A percentile compares a stretch with the other conserved stretches of the same genome.
Evolutionary conservation across 2,797 vertebrate genomes (phyloP).

Genomic region (Capromys pilorides): DNA sequence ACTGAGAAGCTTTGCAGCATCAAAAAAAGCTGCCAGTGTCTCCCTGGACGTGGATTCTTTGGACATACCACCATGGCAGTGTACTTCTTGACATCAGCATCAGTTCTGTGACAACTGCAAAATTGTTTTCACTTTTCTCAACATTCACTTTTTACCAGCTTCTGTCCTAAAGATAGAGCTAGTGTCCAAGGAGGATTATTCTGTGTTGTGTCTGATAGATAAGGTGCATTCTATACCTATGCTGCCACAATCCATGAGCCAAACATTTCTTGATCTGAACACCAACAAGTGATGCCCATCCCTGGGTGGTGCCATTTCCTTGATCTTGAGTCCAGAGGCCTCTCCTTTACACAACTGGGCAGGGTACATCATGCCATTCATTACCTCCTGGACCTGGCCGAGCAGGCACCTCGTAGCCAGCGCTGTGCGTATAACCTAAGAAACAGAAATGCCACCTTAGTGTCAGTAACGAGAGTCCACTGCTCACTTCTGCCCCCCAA

Average conservation of each 20-base stretch:
- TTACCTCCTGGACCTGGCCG: neutral
- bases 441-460: neutral
- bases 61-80: fast-evolving
- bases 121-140: neutral
- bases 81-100: fast-evolving
- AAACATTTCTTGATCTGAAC: no score
- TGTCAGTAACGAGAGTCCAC: fast-evolving
- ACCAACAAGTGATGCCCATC: no score
- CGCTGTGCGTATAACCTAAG: neutral
- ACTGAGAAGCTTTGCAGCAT: neutral
- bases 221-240: neutral
- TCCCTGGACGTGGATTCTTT: neutral
- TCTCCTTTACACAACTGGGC: neutral
- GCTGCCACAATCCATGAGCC: no score
- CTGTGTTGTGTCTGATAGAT: neutral
- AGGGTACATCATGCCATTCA: fast-evolving
- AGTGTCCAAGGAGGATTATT: neutral
- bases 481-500: neutral
- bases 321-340: neutral
- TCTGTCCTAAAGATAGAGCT: neutral
- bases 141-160: neutral
- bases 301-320: neutral
- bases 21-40: neutral
- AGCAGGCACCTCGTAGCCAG: neutral
- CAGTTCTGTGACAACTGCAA: neutral